Base-by-base conservation (phyloP, 2,113 vertebrate species). In the Halichoerus grypus region DNA sequence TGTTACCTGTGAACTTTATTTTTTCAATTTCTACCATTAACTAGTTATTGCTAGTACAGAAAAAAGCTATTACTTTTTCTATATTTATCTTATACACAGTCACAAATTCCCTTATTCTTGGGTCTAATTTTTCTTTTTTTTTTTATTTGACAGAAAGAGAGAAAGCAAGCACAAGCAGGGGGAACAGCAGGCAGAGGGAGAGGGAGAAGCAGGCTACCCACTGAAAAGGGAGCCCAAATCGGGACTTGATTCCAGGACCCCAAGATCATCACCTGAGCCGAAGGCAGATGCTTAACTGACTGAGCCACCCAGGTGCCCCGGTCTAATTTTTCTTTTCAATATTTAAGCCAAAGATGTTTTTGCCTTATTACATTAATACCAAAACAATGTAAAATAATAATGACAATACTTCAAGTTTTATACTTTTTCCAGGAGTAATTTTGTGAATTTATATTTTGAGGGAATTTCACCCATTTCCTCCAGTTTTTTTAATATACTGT, bases 321-420 rank as follows among this genome's bases (percentile, higher is more conserved):
- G 28, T 74, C n/a, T 51, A 87, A 86, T 49, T 76, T 79, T 88
- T 59, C 86, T 92, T 95, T 94, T 89, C 42, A 89, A 77, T 74
- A 92, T 86, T 72, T 94, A 92, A 97, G 36, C 6, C 84, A 86
- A 79, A 84, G 26, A 71, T 22, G 13, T 67, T 90, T 92, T 76
- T 82, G 55, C 5, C 72, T 76, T 86, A 95, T 55, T 83, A 46
- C 36, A 72, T 55, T 71, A 88, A 95, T 39, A 88, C 5, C 46
- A 95, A 97, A 86, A 76, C 65, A 88, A 51, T 36, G 63, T 86
- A 95, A 91, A 97, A 93, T 53, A 88, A 26, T 15, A 86, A 31
- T 55, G 26, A 33, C 74, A 91, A 67, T 33, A 94, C 39, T 91
- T 83, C 10, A 80, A 72, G 11, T 51, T 95, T 92, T 85, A 53